Conservation (phyloP, 2,888 invertebrate genomes). For the Panopea generosa region DNA sequence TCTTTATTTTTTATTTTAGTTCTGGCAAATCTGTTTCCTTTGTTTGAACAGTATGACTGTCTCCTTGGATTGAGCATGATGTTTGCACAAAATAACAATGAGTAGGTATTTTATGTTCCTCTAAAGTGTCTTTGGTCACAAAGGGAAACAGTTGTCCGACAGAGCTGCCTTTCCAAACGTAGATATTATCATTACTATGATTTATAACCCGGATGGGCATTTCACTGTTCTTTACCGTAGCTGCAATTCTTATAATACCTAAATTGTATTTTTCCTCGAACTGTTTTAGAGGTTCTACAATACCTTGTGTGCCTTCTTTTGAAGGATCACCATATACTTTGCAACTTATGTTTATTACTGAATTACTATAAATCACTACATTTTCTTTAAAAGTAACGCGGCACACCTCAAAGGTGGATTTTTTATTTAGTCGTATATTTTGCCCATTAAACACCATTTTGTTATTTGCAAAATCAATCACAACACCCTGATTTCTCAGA, state of each 20-base stretch:
- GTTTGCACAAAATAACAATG: conserved; percentile 10
- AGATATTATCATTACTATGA: not conserved
- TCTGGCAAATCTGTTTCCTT: not conserved
- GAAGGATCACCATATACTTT: not conserved
- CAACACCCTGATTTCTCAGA: conserved; percentile 4
- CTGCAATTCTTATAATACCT: conserved; percentile 15
- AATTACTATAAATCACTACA: not conserved
- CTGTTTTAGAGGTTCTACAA: conserved; percentile 3
- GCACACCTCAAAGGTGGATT: conserved; percentile 9
- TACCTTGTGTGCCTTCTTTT: conserved; percentile 7
- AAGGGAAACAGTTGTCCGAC: conserved; percentile 11
- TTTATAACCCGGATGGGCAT: conserved; percentile 5
- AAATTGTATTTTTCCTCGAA: conserved; percentile 11
- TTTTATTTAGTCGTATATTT: not conserved
- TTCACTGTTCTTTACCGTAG: conserved; percentile 1
- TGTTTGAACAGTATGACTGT: not conserved
- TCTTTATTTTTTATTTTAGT: too few species aligned
- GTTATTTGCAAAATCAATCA: conserved; percentile 18
- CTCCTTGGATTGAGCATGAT: not conserved
- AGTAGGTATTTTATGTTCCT: not conserved
- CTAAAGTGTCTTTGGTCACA: not conserved
- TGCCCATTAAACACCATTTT: not conserved
- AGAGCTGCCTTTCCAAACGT: conserved; percentile 17
- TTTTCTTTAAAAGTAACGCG: not conserved
- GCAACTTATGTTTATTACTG: not conserved